Conservation (phyloP, 2,113 vertebrate genomes). For the Progne subis region DNA sequence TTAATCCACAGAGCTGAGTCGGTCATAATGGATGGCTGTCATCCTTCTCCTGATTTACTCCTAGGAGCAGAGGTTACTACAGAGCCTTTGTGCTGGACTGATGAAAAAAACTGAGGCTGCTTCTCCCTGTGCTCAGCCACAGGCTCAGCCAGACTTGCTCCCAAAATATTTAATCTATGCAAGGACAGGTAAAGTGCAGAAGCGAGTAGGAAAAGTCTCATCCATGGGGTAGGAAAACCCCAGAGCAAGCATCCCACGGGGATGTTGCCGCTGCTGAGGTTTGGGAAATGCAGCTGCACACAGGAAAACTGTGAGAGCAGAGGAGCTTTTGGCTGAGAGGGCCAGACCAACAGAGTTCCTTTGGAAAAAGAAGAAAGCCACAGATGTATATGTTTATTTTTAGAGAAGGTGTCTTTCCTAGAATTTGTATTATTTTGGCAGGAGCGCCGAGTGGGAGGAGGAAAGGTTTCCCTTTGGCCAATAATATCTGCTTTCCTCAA, state of each 20-base stretch:
- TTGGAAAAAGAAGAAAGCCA: slow-evolving; percentile 17
- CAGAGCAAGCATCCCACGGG: fast-evolving
- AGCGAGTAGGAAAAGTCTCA: neutral
- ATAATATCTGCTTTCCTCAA: neutral
- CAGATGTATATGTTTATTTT: slow-evolving; percentile 10
- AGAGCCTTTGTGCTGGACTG: neutral
- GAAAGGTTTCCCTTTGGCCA: neutral
- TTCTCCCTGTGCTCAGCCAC: neutral
- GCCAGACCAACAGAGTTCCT: neutral
- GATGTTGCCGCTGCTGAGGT: neutral
- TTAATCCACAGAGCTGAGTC: neutral
- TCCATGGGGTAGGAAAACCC: neutral
- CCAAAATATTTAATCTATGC: neutral
- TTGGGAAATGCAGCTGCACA: neutral
- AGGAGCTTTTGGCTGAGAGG: neutral
- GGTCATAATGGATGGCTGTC: neutral
- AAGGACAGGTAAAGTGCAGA: neutral
- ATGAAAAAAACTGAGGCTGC: neutral
- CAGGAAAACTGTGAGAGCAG: neutral
- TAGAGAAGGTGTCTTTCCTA: slow-evolving; percentile 20
- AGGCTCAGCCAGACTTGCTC: neutral
- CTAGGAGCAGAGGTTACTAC: neutral
- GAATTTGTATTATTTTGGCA: neutral
- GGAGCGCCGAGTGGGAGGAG: fast-evolving
- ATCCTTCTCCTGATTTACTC: neutral